Base-by-base conservation (phyloP, 2,888 invertebrate genomes). In the Eueremaeus valkanovi region DNA sequence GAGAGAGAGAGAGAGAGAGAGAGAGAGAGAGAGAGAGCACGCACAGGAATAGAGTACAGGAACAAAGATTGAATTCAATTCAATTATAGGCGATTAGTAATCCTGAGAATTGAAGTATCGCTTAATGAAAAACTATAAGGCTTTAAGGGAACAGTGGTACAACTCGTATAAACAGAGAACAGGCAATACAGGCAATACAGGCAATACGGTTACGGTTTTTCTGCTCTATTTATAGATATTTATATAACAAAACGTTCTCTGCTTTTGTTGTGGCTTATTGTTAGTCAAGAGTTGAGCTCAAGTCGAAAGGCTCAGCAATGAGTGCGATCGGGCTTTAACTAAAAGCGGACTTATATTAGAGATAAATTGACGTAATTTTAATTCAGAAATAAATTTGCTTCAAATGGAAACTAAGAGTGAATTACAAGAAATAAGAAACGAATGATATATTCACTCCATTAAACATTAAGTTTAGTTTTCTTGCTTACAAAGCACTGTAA, bases 61-160 rank as follows among this genome's bases (percentile, higher is more conserved):
- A 18, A 51, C 51, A 51, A 58, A 9, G 11, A 58, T 58, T 58
- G 13, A 27, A 58, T 58, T 36, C 18, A 66, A 66, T 66, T 66
- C 66, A 66, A 66, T 66, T 66, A 66, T n/a, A 33, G 13, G 18
- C 36, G 33, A 66, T 66, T 66, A 66, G 66, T 66, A 66, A 66
- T 66, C 66, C 33, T 36, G n/a, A 66, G 66, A 66, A 66, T 36
- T 66, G 36, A 66, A 66, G 66, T 66, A 66, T 66, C 66, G 21
- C 66, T 36, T 66, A 66, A 66, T 66, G 66, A 36, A 66, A 36
- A 66, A 66, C 8, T 21, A 18, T 66, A 31, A 16, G 66, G 8
- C 31, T 36, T 66, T 51, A 51, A 33, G 36, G 21, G 36, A 66
- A 21, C 66, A 36, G 33, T 66, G 3, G 8, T 31, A 31, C 16